Evolutionary conservation across 2,113 vertebrate genomes (phyloP), one percentile per base, ranked within the genome.

Genomic region (Cynoglossus semilaevis): DNA sequence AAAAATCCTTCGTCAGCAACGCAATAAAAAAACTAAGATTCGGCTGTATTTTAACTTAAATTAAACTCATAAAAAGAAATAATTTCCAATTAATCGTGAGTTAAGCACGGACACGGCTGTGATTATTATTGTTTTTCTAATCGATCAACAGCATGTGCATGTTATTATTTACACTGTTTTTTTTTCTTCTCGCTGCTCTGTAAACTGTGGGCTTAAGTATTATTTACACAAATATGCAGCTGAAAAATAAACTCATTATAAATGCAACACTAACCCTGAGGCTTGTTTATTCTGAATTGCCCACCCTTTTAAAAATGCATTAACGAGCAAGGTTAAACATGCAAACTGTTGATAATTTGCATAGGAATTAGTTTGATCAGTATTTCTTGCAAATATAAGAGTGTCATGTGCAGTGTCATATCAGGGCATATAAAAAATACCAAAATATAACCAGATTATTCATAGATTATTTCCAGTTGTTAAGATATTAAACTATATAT

Each of bases 291-390:
- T 51, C 43, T 38, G 11, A 58, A 51, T 29, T 8, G 52, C n/a
- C 5, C 15, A 46, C 63, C 12, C 18, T 17, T 51, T 51, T 51
- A 37, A 15, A 63, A 68, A 70, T 57, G 11, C 6, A 76, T 50
- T 57, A 63, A 61, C 47, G 17, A 64, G 63, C 47, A 72, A 74
- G 52, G 64, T 74, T 65, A 51, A 71, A 60, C 46, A 63, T 43
- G 60, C 8, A 78, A 76, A 58, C 50, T 18, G 42, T 19, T 52
- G 13, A 42, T 67, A 12, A 80, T 67, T 70, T 84, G 51, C 65
- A 73, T 69, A 42, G 12, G 52, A 68, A 55, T 40, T 10, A 54
- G 74, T 60, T 17, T 1, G 55, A 76, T 70, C 55, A 57, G 2
- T 51, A 29, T 29, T 29, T 29, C 64, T 70, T 57, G 22, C 45